Percentiles rank a stretch among this genome's conserved stretches.
Conservation (phyloP, 2,113 vertebrate species). For the Orthonyx spaldingii region DNA sequence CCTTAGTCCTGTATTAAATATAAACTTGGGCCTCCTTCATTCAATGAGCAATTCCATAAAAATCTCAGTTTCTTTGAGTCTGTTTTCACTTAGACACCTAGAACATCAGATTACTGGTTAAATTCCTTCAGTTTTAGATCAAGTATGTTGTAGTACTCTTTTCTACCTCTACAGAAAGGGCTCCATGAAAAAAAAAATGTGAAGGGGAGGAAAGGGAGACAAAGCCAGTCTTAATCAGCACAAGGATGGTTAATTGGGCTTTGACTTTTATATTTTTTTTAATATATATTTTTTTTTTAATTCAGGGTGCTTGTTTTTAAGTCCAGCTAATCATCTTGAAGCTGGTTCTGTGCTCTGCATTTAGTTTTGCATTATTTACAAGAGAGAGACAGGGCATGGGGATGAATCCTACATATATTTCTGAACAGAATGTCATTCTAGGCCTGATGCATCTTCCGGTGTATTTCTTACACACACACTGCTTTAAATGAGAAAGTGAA, state of each 20-base stretch:
- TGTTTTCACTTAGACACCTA: neutral
- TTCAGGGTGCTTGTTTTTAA: neutral
- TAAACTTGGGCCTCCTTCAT: neutral
- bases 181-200: neutral
- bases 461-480: neutral
- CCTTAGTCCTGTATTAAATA: neutral
- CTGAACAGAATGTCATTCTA: neutral
- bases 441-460: neutral
- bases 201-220: neutral
- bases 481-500: neutral
- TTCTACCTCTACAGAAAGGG: neutral
- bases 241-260: neutral
- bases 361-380: neutral
- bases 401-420: neutral
- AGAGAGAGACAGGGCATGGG: neutral
- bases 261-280: neutral
- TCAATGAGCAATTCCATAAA: neutral
- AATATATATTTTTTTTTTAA: neutral
- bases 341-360: neutral
- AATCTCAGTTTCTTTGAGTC: neutral
- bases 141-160: neutral
- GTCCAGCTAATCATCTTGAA: neutral
- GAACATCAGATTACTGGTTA: neutral
- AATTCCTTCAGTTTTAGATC: neutral
- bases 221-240: neutral